Conservation (phyloP, 2,113 vertebrate species). For the Rattus rattus region DNA sequence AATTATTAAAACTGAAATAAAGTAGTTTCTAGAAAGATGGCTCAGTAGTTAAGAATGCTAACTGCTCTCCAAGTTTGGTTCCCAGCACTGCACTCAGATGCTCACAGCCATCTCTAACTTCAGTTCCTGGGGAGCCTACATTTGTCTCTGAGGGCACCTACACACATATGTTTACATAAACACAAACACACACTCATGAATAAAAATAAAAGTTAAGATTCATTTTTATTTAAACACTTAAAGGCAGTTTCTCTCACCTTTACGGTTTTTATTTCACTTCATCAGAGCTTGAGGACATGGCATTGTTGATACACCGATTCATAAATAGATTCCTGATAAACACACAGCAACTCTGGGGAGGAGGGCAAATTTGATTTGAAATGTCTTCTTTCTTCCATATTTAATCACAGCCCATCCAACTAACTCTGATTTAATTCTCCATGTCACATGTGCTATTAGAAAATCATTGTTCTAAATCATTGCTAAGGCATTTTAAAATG, state of each 20-base stretch:
- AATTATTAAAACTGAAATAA: constrained; percentile 38
- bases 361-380: neutral
- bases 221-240: neutral
- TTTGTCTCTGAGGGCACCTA: neutral
- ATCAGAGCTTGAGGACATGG: neutral
- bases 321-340: neutral
- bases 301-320: neutral
- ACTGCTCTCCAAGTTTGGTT: neutral
- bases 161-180: neutral
- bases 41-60: neutral
- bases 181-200: neutral
- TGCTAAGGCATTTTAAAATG: neutral
- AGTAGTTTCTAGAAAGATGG: neutral
- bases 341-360: neutral
- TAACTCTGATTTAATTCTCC: constrained; percentile 1
- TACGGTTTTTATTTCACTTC: neutral
- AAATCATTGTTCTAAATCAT: neutral
- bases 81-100: neutral
- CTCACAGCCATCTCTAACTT: neutral
- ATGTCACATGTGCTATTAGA: neutral
- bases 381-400: neutral
- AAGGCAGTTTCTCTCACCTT: neutral
- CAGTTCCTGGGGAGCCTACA: neutral
- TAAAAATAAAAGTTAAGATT: neutral
- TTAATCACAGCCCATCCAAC: neutral